Base-by-base conservation (phyloP, 2,888 invertebrate species). In the Drosophila mimetica region DNA sequence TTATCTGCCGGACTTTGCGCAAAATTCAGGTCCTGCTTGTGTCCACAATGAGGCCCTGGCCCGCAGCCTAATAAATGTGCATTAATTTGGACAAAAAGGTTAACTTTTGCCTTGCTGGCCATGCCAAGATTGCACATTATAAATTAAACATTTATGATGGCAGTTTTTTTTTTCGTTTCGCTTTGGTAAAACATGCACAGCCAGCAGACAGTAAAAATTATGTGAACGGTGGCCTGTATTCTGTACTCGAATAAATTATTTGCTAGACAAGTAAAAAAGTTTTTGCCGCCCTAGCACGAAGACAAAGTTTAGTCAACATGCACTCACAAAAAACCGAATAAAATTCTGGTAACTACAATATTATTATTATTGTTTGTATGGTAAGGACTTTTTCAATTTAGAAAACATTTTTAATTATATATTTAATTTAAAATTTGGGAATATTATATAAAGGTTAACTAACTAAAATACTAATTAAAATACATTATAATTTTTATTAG, bases 51-150 rank as follows among this genome's bases (percentile, higher is more conserved):
- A 13, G 28, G 3, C 4, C 42, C n/a, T 28, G 44, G 44, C 61
- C 53, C 46, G 39, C 58, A 67, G 64, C 55, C 72, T 48, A 57
- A 78, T 66, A 63, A 54, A 74, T 63, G 66, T 59, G 58, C 83
- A 85, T 82, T 85, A 79, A 81, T 85, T 74, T 85, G 69, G 51
- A 58, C n/a, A 54, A 54, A 71, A 58, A 53, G 71, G 54, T 51
- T 63, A 37, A 47, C 22, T 57, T 61, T 58, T 54, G 53, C 58
- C 44, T 50, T 34, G 47, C 70, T 48, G 44, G 57, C 44, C 42
- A 30, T 47, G 67, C 32, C 58, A 51, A 36, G 48, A 39, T 36
- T 55, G 32, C 65, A 66, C 61, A 81, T 79, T 73, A 73, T 59
- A 82, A 75, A 75, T 81, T 67, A 67, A 75, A 69, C 50, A 64